Evolutionary conservation across 1,140 invertebrate genomes (phyloP), one percentile per base, ranked within the genome.

Genomic region (Drosophila ercepeae): DNA sequence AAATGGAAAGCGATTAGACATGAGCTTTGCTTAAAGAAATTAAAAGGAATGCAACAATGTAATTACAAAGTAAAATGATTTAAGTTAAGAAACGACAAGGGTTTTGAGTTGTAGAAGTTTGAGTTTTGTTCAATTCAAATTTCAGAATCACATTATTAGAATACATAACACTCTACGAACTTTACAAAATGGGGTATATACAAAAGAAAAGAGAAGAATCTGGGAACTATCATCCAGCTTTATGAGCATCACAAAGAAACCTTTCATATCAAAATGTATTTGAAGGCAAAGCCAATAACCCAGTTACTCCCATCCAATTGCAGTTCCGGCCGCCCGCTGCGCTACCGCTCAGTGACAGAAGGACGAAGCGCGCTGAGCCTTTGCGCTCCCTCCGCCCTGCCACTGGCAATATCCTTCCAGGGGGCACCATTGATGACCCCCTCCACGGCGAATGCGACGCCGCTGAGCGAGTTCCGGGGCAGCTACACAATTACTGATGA

Each of bases 341-440:
- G 94, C 39, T 94, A 94, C 90, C 92, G 93, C 14, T 94, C 94
- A 4, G 94, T 94, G 39, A 94, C 92, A 25, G 94, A 94, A 75
- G 92, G 92, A 61, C 89, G 94, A 2, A 92, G 93, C 16, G 92
- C 93, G 11, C 90, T 93, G 34, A 92, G 93, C 69, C 76, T 94
- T 18, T 94, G 93, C 73, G 93, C 92, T 2, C 93, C 93, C 9
- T 93, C 94, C 9, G 92, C 94, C 1, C 89, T 94, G 7, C 94
- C 94, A 4, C 69, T 94, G 69, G 93, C 94, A 54, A 93, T 94
- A 41, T 94, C 93, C 75, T 92, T 94, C 48, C 94, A 94, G 76
- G 93, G 93, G 8, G 94, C 93, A 6, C 93, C 93, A 5, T 78
- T 94, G 23, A 89, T 94, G 61, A 93, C 93, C 34, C 92, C 94